Percentiles rank a stretch among this genome's conserved stretches.
phyloP scores from a whole-genome alignment of 2,888 invertebrate species.

The Sarcophaga carnaria region DNA sequence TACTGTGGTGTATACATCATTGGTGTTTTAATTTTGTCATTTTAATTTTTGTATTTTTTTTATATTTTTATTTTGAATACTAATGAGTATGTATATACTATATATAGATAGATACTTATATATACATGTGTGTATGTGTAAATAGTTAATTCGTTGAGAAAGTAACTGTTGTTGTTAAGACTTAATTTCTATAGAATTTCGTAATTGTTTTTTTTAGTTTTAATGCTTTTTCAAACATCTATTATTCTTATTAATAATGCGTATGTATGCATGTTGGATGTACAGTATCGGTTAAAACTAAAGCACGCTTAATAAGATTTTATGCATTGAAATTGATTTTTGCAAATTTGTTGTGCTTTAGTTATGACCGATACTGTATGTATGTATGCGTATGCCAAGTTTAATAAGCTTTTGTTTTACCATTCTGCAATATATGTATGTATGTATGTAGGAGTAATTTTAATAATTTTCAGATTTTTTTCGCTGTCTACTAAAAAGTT shows the following conservation, averaged over 20 bases:
- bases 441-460: slow-evolving; percentile 24
- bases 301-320: too few species aligned
- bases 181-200: slow-evolving; percentile 57
- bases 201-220: slow-evolving; percentile 39
- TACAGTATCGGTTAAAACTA: too few species aligned
- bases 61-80: too few species aligned
- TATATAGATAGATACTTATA: not conserved
- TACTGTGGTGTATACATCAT: too few species aligned
- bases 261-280: slow-evolving; percentile 10
- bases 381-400: slow-evolving; percentile 14
- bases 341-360: not conserved
- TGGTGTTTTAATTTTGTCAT: too few species aligned
- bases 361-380: too few species aligned
- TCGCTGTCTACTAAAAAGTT: slow-evolving; percentile 46
- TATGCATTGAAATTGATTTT: too few species aligned
- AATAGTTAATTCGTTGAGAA: slow-evolving; percentile 69
- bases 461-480: slow-evolving; percentile 38
- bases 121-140: slow-evolving; percentile 13
- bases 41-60: too few species aligned
- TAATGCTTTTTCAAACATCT: slow-evolving; percentile 15
- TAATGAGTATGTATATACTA: not conserved
- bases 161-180: slow-evolving; percentile 66
- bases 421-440: not conserved
- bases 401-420: slow-evolving; percentile 33
- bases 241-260: not conserved